These are phyloP conservation scores for Drosophila infuscata DNA, from an alignment of 2,888 invertebrate genomes.

Conservation along the genomic window DNA sequence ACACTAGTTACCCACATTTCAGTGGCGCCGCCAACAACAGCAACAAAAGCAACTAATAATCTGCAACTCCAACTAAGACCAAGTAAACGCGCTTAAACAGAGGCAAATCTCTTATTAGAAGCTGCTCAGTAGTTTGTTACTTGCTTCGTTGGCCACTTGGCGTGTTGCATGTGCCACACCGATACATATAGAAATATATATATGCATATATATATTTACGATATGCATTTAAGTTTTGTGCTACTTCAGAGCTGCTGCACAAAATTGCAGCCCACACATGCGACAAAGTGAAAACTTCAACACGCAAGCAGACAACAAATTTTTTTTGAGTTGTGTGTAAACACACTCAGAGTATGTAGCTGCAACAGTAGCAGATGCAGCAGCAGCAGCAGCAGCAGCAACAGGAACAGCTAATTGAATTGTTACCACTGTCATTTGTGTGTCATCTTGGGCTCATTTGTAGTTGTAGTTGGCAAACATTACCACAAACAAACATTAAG, in stretches of 20 bases:
- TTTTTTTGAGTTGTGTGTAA: constrained; percentile 16
- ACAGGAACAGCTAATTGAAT: constrained; percentile 55
- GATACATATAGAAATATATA: constrained; percentile 29
- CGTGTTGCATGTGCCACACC: constrained; percentile 62
- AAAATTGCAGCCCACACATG: constrained; percentile 52
- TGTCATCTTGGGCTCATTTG: constrained; percentile 48
- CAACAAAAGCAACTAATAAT: constrained; percentile 50
- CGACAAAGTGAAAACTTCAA: constrained; percentile 75
- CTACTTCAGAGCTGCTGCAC: constrained; percentile 63
- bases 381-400: not conserved
- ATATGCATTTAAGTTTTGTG: constrained; percentile 51
- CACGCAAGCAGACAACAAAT: constrained; percentile 16
- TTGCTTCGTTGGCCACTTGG: constrained; percentile 58
- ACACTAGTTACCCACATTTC: constrained; percentile 73
- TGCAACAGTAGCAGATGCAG: not conserved
- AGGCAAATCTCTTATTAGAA: constrained; percentile 62
- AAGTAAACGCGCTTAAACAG: constrained; percentile 67
- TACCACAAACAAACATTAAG: constrained; percentile 10
- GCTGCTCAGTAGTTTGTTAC: constrained; percentile 41
- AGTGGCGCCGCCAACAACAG: constrained; percentile 62
- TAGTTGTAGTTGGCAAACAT: constrained; percentile 20
- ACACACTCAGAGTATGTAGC: constrained; percentile 11
- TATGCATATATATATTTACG: constrained; percentile 2
- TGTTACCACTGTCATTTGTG: constrained; percentile 58
- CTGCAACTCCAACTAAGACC: constrained; percentile 33